Evolutionary conservation across 2,113 vertebrate genomes (phyloP).

Genomic region (Oriolus oriolus): DNA sequence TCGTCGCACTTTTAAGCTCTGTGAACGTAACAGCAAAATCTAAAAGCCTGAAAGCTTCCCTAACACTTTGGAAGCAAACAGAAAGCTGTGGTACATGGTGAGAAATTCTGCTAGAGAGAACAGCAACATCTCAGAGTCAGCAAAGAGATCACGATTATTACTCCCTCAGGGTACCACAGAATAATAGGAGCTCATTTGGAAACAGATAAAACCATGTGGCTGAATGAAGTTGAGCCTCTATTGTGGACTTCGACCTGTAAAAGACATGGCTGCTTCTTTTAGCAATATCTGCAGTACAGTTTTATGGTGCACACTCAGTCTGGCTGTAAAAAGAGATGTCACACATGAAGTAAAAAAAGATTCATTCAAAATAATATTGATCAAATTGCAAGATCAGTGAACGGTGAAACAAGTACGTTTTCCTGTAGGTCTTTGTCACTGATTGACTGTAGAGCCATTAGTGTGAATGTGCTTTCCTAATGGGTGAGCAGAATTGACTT

Average conservation of each 20-base stretch:
- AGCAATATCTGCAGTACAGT: neutral
- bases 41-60: neutral
- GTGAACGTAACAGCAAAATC: neutral
- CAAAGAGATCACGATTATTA: neutral
- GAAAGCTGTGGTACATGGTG: neutral
- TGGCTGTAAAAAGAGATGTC: constrained; percentile 33
- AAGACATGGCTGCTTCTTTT: neutral
- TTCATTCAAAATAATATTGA: constrained; percentile 67
- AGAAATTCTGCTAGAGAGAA: neutral
- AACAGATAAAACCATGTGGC: neutral
- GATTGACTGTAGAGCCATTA: constrained; percentile 46
- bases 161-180: neutral
- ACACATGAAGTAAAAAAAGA: constrained; percentile 34
- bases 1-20: neutral
- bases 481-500: constrained; percentile 59
- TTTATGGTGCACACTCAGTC: neutral
- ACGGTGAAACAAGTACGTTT: constrained; percentile 56
- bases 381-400: constrained; percentile 64
- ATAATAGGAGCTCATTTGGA: neutral
- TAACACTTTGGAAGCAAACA: neutral
- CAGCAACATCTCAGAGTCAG: neutral
- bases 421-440: constrained; percentile 47
- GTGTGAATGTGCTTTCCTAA: constrained; percentile 52
- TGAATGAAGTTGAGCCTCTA: constrained; percentile 11
- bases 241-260: neutral